phyloP scores from a whole-genome alignment of 2,888 invertebrate genomes.

The Daptonema setosum region DNA sequence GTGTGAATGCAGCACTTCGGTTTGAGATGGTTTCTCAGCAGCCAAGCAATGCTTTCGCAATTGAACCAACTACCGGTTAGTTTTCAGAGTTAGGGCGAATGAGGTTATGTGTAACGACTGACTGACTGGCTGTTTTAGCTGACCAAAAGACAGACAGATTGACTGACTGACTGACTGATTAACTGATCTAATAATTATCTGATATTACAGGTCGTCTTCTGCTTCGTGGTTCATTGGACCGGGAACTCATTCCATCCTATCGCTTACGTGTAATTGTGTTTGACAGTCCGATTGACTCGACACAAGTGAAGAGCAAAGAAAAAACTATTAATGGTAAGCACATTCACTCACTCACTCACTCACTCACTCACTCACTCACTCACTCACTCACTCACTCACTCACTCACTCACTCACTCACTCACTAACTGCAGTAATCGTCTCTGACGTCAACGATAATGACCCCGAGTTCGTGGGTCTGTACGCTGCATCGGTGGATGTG shows the following conservation, averaged over 20 bases:
- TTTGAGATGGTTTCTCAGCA: conserved; percentile 34
- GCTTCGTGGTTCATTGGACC: not conserved
- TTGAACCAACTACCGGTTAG: not conserved
- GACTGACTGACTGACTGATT: too few species aligned
- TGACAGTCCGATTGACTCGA: not conserved
- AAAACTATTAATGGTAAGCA: not conserved
- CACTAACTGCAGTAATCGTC: too few species aligned
- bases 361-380: not conserved
- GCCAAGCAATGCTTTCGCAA: not conserved
- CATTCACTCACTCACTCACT: not conserved
- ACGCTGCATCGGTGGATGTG: not conserved
- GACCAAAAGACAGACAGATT: not conserved
- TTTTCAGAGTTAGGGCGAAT: not conserved
- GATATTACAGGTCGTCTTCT: not conserved
- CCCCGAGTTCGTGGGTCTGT: conserved; percentile 34
- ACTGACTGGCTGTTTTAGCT: too few species aligned
- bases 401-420: too few species aligned
- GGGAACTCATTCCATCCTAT: not conserved
- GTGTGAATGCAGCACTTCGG: conserved; percentile 14
- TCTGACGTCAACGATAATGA: conserved; percentile 86
- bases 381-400: too few species aligned
- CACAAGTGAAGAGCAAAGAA: not conserved
- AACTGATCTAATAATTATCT: too few species aligned
- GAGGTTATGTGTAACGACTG: too few species aligned
- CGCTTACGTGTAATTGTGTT: not conserved